Percentiles rank a stretch among this genome's conserved stretches.
phyloP scores from a whole-genome alignment of 2,113 vertebrate genomes.

The Plotosus lineatus region DNA sequence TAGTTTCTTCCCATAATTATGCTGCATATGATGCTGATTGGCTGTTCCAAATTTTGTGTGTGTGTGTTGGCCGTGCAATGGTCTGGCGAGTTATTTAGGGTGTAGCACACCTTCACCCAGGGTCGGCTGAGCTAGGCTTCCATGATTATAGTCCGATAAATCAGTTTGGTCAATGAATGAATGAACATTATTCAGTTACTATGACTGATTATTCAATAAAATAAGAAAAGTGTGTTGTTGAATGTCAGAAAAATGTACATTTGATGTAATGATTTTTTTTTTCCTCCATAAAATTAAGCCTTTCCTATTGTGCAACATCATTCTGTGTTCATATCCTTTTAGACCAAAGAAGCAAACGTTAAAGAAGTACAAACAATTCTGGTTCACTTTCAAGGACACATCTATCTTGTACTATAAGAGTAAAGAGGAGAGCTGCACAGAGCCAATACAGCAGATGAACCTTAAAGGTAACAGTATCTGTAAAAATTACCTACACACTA shows the following conservation, averaged over 20 bases:
- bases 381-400: slow-evolving; percentile 80
- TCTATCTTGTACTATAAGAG: slow-evolving; percentile 77
- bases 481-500: not conserved
- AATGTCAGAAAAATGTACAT: not conserved
- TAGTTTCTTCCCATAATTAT: too few relatives aligned
- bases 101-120: too few relatives aligned
- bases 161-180: too few relatives aligned
- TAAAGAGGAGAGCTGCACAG: slow-evolving; percentile 72
- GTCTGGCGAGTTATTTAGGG: too few relatives aligned
- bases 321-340: not conserved
- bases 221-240: not conserved
- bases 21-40: too few relatives aligned
- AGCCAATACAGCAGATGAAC: slow-evolving; percentile 76
- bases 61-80: too few relatives aligned
- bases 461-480: slow-evolving; percentile 70
- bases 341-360: slow-evolving; percentile 80
- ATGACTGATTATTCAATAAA: not conserved
- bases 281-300: not conserved
- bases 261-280: not conserved
- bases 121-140: too few relatives aligned
- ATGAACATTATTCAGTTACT: too few relatives aligned
- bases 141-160: too few relatives aligned
- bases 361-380: slow-evolving; percentile 80
- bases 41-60: too few relatives aligned
- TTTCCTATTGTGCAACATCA: not conserved